Evolutionary conservation across 2,888 invertebrate genomes (phyloP), one percentile per base, ranked within the genome.

Genomic region (Orchesellides sinensis): DNA sequence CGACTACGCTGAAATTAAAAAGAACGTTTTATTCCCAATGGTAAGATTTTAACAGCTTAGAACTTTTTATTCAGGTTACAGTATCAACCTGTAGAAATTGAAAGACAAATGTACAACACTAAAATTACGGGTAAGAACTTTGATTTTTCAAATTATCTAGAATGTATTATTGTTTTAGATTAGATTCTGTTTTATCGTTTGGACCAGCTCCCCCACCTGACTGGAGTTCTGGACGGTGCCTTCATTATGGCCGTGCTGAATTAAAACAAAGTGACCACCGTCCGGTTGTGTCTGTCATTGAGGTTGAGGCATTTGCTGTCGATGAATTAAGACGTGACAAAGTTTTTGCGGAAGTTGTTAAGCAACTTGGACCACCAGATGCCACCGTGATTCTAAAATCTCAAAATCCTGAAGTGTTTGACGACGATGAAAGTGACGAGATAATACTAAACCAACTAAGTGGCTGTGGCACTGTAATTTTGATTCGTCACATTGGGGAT

Each of bases 61-160:
- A 99, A 99, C 91, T 98, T 98, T 90, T 94, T 99, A 0, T 98
- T 99, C n/a, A n/a, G n/a, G n/a, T n/a, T n/a, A n/a, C n/a, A n/a
- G n/a, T n/a, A n/a, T n/a, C n/a, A n/a, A n/a, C n/a, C n/a, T n/a
- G n/a, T n/a, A n/a, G n/a, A n/a, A n/a, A n/a, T n/a, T n/a, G n/a
- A n/a, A n/a, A n/a, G n/a, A n/a, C n/a, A n/a, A n/a, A n/a, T n/a
- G 23, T 92, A 94, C 25, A 95, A 95, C 88, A 93, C n/a, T n/a
- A n/a, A n/a, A n/a, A n/a, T n/a, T n/a, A n/a, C 93, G 56, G 94
- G 94, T 90, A 89, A 88, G 23, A 77, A 73, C 65, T 40, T 69
- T 21, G 52, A 61, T 72, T 49, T 35, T 29, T 56, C 14, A 5
- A 72, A 68, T 61, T 40, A 27, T 69, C 45, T 75, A 12, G 59